Evolutionary conservation across 2,888 invertebrate species (phyloP), one percentile per base, ranked within the genome.

Genomic region (Epistrophe eligans): DNA sequence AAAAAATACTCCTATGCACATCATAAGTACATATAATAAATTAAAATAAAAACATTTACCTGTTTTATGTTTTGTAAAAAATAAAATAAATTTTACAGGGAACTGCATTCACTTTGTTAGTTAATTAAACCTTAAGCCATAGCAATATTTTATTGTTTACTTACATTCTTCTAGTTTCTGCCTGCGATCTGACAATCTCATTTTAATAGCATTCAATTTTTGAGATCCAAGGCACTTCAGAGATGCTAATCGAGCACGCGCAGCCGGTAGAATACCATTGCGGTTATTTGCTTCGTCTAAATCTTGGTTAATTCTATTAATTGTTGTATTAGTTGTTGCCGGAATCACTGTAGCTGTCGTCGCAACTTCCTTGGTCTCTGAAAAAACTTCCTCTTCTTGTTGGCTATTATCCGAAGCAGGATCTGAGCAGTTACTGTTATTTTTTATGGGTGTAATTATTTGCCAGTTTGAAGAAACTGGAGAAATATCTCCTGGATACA

Each of bases 171-270:
- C 92, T 73, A 91, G 89, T 81, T 92, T 92, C 40, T 91, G 91
- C 15, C 92, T 91, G 87, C 92, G 91, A 88, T 93, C 92, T 2
- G 95, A 94, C 43, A 95, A 91, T 85, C 95, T 94, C 91, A 95
- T 95, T 90, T 94, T 95, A n/a, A 95, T 92, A 55, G 94, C 94
- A 32, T 94, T 94, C 55, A 96, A 92, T 90, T 95, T 96, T 89
- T 95, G 95, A 0, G 95, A 95, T n/a, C 96, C 95, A 82, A 96
- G 92, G 89, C 95, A 95, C 90, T 95, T 95, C 7, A 96, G 92
- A 81, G 95, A 95, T 88, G 95, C 94, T 1, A 96, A 91, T 60
- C 95, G 93, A 2, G 95, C 95, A 74, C 94, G 91, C 0, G 93
- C 93, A 10, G 93, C 91, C 11, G 93, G 93, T 84, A 93, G 83